Evolutionary conservation across 1,140 invertebrate species (phyloP).

Genomic region (Musca vetustissima): DNA sequence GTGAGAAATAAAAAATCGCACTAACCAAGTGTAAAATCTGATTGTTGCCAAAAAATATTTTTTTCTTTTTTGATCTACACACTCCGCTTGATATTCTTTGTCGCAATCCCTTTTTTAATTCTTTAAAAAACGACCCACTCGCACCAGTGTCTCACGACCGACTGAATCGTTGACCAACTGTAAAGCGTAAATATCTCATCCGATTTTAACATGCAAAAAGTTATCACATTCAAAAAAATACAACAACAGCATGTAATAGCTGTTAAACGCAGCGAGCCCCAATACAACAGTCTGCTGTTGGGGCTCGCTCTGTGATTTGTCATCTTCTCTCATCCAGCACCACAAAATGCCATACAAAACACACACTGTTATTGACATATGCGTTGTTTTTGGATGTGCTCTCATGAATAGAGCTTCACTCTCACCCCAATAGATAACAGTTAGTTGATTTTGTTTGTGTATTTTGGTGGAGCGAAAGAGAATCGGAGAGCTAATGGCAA

Average conservation of each 20-base stretch:
- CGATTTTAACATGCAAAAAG: constrained; percentile 12
- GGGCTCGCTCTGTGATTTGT: background rate
- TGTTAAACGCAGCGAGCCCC: background rate
- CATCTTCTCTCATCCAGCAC: background rate
- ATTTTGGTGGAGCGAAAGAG: too few species aligned
- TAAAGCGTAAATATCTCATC: constrained; percentile 2
- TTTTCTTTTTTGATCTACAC: constrained; percentile 11
- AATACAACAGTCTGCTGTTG: background rate
- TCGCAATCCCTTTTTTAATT: background rate
- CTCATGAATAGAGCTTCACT: too few species aligned
- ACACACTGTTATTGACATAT: background rate
- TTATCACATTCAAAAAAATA: background rate
- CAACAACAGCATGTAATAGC: background rate
- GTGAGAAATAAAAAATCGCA: background rate
- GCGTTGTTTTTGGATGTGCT: too few species aligned
- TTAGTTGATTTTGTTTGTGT: too few species aligned
- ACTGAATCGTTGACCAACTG: constrained; percentile 12
- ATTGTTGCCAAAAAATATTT: background rate
- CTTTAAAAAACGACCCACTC: constrained; percentile 6
- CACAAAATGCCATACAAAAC: background rate
- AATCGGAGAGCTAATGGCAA: too few species aligned
- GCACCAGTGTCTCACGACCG: constrained; percentile 19
- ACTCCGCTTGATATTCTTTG: background rate
- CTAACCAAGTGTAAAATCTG: constrained; percentile 11
- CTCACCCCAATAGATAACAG: too few species aligned